Base-by-base conservation (phyloP, 2,797 vertebrate genomes). In the Cheirogaleus major region DNA sequence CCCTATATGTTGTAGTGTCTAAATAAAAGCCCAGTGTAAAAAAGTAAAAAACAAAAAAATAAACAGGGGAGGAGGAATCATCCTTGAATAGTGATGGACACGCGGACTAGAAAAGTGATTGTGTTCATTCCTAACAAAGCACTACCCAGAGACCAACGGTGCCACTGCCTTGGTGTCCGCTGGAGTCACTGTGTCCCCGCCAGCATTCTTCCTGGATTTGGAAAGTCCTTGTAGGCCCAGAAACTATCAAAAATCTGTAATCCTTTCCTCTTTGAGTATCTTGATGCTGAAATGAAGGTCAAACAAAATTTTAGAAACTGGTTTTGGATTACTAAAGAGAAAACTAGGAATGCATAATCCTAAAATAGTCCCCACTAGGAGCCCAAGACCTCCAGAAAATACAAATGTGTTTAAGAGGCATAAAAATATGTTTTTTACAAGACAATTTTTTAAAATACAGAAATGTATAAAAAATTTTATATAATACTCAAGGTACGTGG, bases 11-110 rank as follows among this genome's bases (percentile, higher is more conserved):
- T 78, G 78, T 96, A 91, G 97, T 93, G 84, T 95, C 95, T 97
- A 96, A 59, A 93, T 92, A 98, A 94, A 98, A 98, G 98, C 93
- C 92, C 93, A 90, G 97, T 97, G 90, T 98, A 97, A 98, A 98
- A 98, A 97, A 96, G 91, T 96, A 93, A 97, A 97, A 98, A 98
- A 92, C 2, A 95, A 91, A 97, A 89, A 30, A 89, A 30, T 25
- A 38, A 86, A 41, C 13, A 9, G 32, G 15, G 15, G 41, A 76
- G 87, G 92, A 96, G 96, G 63, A 52, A 50, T 92, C 97, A 97
- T 94, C 94, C 96, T 94, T 97, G 97, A 97, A 97, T 89, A 98
- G 97, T 95, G 94, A 95, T 97, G 93, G 95, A 97, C 50, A 91
- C 90, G 76, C 83, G 93, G 96, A 52, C 13, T 45, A 32, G 9